Base-by-base conservation (phyloP, 2,888 invertebrate genomes). In the Sphinx pinastri region DNA sequence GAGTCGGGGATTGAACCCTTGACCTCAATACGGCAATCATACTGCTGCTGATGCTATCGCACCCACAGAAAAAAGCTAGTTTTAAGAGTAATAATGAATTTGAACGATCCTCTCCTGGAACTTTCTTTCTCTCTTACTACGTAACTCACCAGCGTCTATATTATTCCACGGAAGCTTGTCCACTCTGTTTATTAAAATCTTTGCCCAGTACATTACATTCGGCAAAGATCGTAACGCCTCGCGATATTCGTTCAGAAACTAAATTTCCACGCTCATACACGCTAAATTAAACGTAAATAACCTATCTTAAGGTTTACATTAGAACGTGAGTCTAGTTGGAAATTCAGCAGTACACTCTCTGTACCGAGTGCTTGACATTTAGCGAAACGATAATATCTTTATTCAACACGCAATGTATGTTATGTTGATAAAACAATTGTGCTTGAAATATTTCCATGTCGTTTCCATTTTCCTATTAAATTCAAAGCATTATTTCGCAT, bases 231-330 rank as follows among this genome's bases (percentile, higher is more conserved):
- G 77, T 77, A 80, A 77, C 78, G 76, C 75, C 73, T 77, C 76
- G 78, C 82, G 77, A 78, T 79, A 79, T 79, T 80, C 76, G 77
- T 79, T 80, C 76, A 75, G 79, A 80, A 79, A 82, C 81, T 80
- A 77, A 73, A 76, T 49, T 63, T 49, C 19, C 45, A 63, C 10
- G 16, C 16, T 12, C 13, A 6, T 47, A 19, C 49, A 63, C 11
- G 16, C 49, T 12, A 63, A 63, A 47, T 49, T 49, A 63, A 49
- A 63, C 63, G n/a, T 19, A 63, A 49, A 57, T 60, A 59, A 47
- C 49, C 55, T 54, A 3, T 0, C 2, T 13, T 68, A 45, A 68
- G 57, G 16, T 47, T 57, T 55, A 57, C 14, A 19, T 68, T 55
- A 14, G 16, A 14, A 16, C 12, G 25, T 7, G 13, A 55, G 45